Conservation (phyloP, 2,888 invertebrate species). For the Leptopilina myrica region DNA sequence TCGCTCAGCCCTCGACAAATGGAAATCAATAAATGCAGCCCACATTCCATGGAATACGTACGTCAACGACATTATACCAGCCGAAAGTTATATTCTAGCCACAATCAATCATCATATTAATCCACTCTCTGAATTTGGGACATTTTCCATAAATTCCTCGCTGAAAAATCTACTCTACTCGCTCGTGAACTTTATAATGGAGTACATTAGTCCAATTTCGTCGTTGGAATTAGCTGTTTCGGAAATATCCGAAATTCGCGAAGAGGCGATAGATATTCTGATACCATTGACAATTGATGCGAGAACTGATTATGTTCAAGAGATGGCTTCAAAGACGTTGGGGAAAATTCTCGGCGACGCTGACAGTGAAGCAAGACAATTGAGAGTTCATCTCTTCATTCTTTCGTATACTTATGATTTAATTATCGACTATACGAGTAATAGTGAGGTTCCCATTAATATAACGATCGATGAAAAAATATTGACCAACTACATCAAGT, state of each 20-base stretch:
- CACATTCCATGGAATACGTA: conserved; percentile 83
- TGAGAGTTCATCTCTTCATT: conserved; percentile 82
- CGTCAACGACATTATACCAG: conserved; percentile 87
- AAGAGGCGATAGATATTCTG: conserved; percentile 83
- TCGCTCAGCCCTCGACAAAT: conserved; percentile 80
- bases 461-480: conserved; percentile 81
- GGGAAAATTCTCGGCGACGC: conserved; percentile 81
- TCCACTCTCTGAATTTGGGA: conserved; percentile 80
- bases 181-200: conserved; percentile 82
- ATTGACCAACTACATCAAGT: conserved; percentile 85
- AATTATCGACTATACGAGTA: conserved; percentile 81
- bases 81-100: conserved; percentile 89
- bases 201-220: conserved; percentile 78
- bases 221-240: conserved; percentile 82
- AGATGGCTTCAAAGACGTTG: conserved; percentile 81
- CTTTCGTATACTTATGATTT: conserved; percentile 84
- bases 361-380: conserved; percentile 83
- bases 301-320: conserved; percentile 85
- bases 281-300: conserved; percentile 88
- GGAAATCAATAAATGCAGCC: conserved; percentile 79
- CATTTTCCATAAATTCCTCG: conserved; percentile 81
- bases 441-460: conserved; percentile 68
- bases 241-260: conserved; percentile 80
- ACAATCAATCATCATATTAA: conserved; percentile 84
- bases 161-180: conserved; percentile 83